Base-by-base conservation (phyloP, 1,140 invertebrate species). In the Drosophila chauvacae region DNA sequence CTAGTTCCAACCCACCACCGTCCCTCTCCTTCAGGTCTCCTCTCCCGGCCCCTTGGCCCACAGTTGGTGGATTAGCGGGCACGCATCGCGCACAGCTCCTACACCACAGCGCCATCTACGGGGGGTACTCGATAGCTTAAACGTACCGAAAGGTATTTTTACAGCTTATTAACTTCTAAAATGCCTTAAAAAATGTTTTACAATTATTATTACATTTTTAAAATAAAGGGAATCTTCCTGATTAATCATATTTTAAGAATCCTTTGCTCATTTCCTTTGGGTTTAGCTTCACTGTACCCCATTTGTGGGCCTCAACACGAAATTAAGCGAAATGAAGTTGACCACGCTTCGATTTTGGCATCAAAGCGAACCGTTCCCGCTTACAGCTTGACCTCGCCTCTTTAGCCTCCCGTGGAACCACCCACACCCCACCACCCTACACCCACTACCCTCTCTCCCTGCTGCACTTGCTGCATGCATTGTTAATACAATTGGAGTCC, bases 311-410 rank as follows among this genome's bases (percentile, higher is more conserved):
- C 55, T 62, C 18, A 59, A 90, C 85, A 87, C 85, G 85, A 88
- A 90, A 90, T 90, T 90, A 90, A 90, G 78, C 85, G 85, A 90
- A 90, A 90, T 90, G 85, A 90, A 90, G 85, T 90, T 90, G 85
- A 90, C 85, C 85, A 90, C 85, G 85, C 83, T 90, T 90, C 86
- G 85, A 90, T 90, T 88, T 90, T 81, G 85, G 63, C 86, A 90
- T 90, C 85, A 90, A 90, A 90, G 85, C 81, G 63, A 78, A 81
- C 64, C 53, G 77, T 68, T 84, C 33, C 79, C 60, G 65, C 66
- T 76, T 73, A 47, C 81, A 68, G 50, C 57, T 64, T 35, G 41
- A 47, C 44, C 76, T 23, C 28, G 13, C 44, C 18, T 4, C 23
- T 35, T 13, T 35, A 35, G 11, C 3, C 44, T 23, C 48, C 28